These are phyloP conservation scores for Pachycephus smyrnensis DNA, from an alignment of 2,888 invertebrate species.

Conservation along the genomic window DNA sequence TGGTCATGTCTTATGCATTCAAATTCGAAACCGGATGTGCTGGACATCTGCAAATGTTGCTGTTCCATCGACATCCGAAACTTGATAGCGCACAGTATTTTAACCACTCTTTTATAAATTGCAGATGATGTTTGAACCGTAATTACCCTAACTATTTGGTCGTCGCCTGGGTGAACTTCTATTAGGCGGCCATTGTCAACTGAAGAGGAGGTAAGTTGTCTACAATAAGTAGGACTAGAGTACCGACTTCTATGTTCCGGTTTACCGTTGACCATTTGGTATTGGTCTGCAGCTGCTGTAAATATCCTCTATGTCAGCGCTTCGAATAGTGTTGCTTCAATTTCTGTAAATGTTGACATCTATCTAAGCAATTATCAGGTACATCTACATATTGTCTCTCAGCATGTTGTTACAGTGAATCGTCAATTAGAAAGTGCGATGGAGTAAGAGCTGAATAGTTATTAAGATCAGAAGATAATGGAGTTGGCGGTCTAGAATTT, in stretches of 20 bases:
- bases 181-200: constrained; percentile 20
- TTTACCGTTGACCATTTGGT: constrained; percentile 19
- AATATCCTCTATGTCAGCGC: constrained; percentile 21
- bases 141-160: constrained; percentile 11
- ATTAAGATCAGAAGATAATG: constrained; percentile 23
- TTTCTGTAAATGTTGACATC: constrained; percentile 24
- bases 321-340: constrained; percentile 29
- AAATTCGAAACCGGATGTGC: too few species aligned
- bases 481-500: constrained; percentile 25
- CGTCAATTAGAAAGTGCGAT: constrained; percentile 27
- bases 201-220: constrained; percentile 16
- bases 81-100: background rate
- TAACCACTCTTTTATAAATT: background rate
- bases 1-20: too few species aligned
- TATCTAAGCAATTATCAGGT: constrained; percentile 22
- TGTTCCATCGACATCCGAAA: too few species aligned
- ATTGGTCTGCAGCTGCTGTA: constrained; percentile 23
- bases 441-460: constrained; percentile 20
- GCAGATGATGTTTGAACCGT: background rate
- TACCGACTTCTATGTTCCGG: constrained; percentile 10
- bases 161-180: constrained; percentile 16
- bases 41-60: too few species aligned
- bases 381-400: constrained; percentile 9
- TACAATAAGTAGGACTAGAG: constrained; percentile 24
- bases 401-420: constrained; percentile 17